A percentile compares a stretch with the other conserved stretches of the same genome.
Conservation (phyloP, 2,113 vertebrate species). For the Channa maculata region DNA sequence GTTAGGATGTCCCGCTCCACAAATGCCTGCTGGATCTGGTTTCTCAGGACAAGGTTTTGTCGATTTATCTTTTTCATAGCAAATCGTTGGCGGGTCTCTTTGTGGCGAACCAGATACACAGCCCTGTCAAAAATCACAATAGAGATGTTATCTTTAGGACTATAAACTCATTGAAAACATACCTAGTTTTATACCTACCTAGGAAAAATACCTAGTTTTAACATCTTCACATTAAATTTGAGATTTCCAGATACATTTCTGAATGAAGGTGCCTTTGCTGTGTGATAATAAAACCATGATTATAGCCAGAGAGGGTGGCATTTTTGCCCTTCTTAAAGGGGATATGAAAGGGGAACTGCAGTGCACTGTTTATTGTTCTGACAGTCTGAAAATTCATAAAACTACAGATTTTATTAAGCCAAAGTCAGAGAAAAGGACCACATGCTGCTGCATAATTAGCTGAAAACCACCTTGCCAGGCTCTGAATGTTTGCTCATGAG, state of each 20-base stretch:
- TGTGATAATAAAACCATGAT: not conserved
- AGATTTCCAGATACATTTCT: not conserved
- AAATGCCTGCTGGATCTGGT: conserved; percentile 99
- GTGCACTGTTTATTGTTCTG: not conserved
- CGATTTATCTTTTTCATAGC: conserved; percentile 99
- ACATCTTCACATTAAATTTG: not conserved
- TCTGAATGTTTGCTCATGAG: not conserved
- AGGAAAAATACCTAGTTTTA: not conserved
- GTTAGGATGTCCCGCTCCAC: conserved; percentile 98
- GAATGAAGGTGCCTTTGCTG: not conserved
- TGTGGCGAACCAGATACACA: conserved; percentile 94
- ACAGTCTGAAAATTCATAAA: not conserved
- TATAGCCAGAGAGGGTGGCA: not conserved
- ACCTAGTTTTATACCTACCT: too few relatives aligned
- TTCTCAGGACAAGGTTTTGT: conserved; percentile 95
- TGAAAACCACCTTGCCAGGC: not conserved
- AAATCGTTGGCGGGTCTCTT: conserved; percentile 93
- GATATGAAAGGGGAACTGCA: not conserved
- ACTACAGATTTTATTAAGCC: not conserved
- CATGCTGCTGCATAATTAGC: not conserved
- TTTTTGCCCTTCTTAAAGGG: not conserved
- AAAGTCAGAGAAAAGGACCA: not conserved
- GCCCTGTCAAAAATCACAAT: conserved; percentile 82
- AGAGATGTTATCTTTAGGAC: not conserved
- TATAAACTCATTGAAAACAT: not conserved